Conservation (phyloP, 2,888 invertebrate genomes). For the Mythimna lalbum region DNA sequence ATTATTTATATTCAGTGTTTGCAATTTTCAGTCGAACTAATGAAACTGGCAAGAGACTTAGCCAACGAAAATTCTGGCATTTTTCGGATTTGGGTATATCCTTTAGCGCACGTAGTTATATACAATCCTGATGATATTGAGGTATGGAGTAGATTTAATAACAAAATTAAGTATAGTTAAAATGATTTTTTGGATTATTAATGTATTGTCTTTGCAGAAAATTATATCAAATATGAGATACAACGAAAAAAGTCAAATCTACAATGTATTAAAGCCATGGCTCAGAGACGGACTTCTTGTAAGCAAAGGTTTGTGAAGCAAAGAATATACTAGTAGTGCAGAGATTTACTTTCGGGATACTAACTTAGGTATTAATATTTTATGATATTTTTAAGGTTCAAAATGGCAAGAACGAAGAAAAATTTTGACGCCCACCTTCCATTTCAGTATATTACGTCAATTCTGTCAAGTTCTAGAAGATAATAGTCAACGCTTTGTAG, state of each 20-base stretch:
- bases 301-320: slow-evolving; percentile 75
- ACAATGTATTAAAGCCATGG: slow-evolving; percentile 87
- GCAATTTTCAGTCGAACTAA: slow-evolving; percentile 70
- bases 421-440: slow-evolving; percentile 92
- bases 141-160: slow-evolving; percentile 63
- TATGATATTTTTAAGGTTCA: slow-evolving; percentile 72
- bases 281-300: slow-evolving; percentile 88
- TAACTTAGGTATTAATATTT: background rate
- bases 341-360: background rate
- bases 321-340: too few species aligned
- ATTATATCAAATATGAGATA: slow-evolving; percentile 86
- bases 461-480: slow-evolving; percentile 84
- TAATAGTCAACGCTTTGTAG: slow-evolving; percentile 81
- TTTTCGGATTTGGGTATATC: slow-evolving; percentile 73
- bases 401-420: slow-evolving; percentile 92
- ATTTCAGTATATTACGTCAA: slow-evolving; percentile 91
- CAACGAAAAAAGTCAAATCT: slow-evolving; percentile 88
- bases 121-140: slow-evolving; percentile 88
- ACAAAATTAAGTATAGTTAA: background rate
- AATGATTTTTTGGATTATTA: background rate
- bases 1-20: background rate
- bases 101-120: slow-evolving; percentile 73
- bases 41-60: slow-evolving; percentile 66
- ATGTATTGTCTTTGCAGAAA: slow-evolving; percentile 70
- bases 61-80: slow-evolving; percentile 71